Base-by-base conservation (phyloP, 2,888 invertebrate species). In the Ypsolopha scabrella region DNA sequence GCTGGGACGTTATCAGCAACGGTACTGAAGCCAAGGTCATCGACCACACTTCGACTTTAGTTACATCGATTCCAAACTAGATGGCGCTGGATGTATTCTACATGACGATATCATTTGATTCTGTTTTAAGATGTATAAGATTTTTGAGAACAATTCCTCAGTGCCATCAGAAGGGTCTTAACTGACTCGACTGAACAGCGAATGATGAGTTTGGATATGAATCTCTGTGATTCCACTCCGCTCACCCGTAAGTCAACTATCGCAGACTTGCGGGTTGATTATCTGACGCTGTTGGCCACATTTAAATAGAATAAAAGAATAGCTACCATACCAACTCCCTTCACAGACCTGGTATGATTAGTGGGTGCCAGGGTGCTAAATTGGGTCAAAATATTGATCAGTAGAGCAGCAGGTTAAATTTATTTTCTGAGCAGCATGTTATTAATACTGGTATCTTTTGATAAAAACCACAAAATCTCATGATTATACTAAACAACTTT, bases 121-220 rank as follows among this genome's bases (percentile, higher is more conserved):
- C 14, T 50, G 14, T 38, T 8, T n/a, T 14, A 34, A 6, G 24
- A 39, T 48, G 49, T 51, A 53, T 54, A 55, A 24, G 0, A 8
- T 35, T 14, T 11, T 44, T 4, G 9, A 11, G 7, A 2, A 0
- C 0, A 36, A 33, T 6, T n/a, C 6, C 36, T 41, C 51, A 9
- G 60, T 70, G 78, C 75, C 78, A 75, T 77, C 77, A 75, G 75
- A 67, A 72, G 70, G 82, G 82, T 83, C 60, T 56, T 81, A 83
- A 82, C 83, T 83, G 82, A 83, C 83, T 85, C 81, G 82, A 85
- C 82, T 83, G 82, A 83, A 83, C 83, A 82, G 85, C 76, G 83
- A 66, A 60, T 86, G 83, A 83, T 83, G 83, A 81, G 4, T 52
- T 70, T 54, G 76, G 77, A 76, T 61, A 77, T 77, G 75, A 77